Evolutionary conservation across 2,888 invertebrate species (phyloP).

Genomic region (Netelia inedita): DNA sequence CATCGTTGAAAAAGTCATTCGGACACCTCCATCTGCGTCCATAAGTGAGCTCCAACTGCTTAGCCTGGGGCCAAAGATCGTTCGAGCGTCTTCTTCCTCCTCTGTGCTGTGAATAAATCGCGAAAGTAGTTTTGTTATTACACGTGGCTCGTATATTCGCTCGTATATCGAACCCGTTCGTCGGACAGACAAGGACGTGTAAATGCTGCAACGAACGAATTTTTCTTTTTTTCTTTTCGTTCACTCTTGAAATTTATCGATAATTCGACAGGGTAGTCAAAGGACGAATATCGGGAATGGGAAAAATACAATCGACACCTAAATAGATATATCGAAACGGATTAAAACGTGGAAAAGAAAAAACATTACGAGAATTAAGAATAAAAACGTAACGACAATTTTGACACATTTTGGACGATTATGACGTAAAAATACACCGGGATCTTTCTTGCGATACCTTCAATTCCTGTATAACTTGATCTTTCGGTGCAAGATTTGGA

Average conservation of each 20-base stretch:
- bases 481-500: conserved; percentile 82
- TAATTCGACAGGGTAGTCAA: conserved; percentile 42
- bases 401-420: conserved; percentile 43
- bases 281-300: conserved; percentile 6
- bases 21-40: conserved; percentile 93
- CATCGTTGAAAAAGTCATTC: conserved; percentile 95
- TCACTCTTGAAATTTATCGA: conserved; percentile 5
- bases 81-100: conserved; percentile 81
- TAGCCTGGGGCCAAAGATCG: conserved; percentile 87
- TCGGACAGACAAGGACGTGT: conserved; percentile 13
- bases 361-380: conserved; percentile 11
- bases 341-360: not conserved
- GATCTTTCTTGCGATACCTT: conserved; percentile 78
- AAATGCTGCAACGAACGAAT: not conserved
- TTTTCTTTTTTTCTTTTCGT: not conserved
- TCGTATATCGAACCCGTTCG: not conserved
- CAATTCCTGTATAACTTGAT: conserved; percentile 84
- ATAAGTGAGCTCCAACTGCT: conserved; percentile 91
- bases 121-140: conserved; percentile 30
- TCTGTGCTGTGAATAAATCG: conserved; percentile 76
- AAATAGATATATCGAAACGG: not conserved
- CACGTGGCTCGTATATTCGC: not conserved
- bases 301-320: not conserved
- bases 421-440: conserved; percentile 56
- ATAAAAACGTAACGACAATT: conserved; percentile 47